A percentile compares a stretch with the other conserved stretches of the same genome.
Conservation (phyloP, 2,888 invertebrate species). For the Syrista parreyssii region DNA sequence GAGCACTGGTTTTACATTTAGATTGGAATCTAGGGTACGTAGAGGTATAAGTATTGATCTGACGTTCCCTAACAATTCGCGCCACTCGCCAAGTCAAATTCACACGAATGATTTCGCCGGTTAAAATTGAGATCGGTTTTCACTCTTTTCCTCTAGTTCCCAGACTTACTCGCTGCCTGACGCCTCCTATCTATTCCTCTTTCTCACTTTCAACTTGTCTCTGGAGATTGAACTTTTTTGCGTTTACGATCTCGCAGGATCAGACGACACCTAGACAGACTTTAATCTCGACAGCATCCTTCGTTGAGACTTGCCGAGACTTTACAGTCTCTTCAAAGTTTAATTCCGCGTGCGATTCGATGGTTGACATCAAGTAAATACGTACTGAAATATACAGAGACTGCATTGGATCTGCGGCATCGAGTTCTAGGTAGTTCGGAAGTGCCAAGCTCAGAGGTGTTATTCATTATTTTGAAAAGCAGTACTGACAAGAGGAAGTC, state of each 20-base stretch:
- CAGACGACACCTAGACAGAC: not conserved
- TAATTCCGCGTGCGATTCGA: not conserved
- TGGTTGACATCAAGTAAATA: not conserved
- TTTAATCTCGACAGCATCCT: not conserved
- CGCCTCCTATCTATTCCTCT: not conserved
- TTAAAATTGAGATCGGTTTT: not conserved
- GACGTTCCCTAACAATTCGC: not conserved
- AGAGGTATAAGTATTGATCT: not conserved
- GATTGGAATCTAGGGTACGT: conserved; percentile 20
- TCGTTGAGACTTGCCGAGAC: not conserved
- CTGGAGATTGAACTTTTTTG: not conserved
- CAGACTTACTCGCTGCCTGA: not conserved
- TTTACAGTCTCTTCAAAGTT: not conserved
- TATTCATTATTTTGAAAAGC: not conserved
- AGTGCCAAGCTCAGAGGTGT: not conserved
- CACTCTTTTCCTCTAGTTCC: not conserved
- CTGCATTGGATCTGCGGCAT: not conserved
- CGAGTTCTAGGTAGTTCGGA: not conserved
- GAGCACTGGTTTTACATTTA: conserved; percentile 32
- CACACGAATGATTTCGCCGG: not conserved
- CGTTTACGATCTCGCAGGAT: not conserved
- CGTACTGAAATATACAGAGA: not conserved
- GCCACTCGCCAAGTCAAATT: not conserved
- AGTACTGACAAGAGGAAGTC: not conserved
- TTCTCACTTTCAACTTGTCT: not conserved